Evolutionary conservation across 2,888 invertebrate species (phyloP).

Genomic region (Cheilosia variabilis): DNA sequence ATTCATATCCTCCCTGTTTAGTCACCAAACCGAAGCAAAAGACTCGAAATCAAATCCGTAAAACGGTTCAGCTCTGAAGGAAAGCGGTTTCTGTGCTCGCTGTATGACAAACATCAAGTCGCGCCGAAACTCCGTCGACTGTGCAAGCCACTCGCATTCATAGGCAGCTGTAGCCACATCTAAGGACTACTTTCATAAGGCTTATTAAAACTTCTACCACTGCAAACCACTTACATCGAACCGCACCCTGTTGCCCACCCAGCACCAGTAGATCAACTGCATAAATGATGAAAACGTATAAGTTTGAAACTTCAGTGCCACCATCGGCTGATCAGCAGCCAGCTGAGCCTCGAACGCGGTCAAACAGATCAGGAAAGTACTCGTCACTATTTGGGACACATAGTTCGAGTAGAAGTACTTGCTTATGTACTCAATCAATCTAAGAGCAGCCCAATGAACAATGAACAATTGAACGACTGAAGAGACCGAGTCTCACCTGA

Average conservation of each 20-base stretch:
- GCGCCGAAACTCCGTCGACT: constrained; percentile 76
- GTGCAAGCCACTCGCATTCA: constrained; percentile 78
- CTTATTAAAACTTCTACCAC: too few species aligned
- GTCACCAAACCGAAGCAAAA: constrained; percentile 78
- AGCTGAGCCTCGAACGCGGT: constrained; percentile 79
- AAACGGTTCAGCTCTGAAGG: constrained; percentile 79
- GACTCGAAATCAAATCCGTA: constrained; percentile 79
- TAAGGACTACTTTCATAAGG: constrained; percentile 76
- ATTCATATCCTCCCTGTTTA: neutral
- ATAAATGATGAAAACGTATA: constrained; percentile 78
- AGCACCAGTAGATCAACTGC: constrained; percentile 81
- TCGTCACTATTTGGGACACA: constrained; percentile 79
- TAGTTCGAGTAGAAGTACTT: constrained; percentile 78
- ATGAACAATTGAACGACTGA: neutral
- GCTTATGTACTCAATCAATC: constrained; percentile 77
- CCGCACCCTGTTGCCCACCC: constrained; percentile 78
- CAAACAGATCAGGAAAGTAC: constrained; percentile 80
- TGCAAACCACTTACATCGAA: constrained; percentile 77
- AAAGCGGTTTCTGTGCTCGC: constrained; percentile 79
- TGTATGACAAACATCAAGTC: constrained; percentile 79
- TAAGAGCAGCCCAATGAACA: constrained; percentile 31
- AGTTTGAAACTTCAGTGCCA: constrained; percentile 79
- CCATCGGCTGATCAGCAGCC: constrained; percentile 77
- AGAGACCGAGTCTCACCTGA: constrained; percentile 69
- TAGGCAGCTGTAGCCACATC: constrained; percentile 79